A percentile compares a stretch with the other conserved stretches of the same genome.
These are phyloP conservation scores for Erithacus rubecula DNA, from an alignment of 2,797 vertebrate species.

Conservation along the genomic window DNA sequence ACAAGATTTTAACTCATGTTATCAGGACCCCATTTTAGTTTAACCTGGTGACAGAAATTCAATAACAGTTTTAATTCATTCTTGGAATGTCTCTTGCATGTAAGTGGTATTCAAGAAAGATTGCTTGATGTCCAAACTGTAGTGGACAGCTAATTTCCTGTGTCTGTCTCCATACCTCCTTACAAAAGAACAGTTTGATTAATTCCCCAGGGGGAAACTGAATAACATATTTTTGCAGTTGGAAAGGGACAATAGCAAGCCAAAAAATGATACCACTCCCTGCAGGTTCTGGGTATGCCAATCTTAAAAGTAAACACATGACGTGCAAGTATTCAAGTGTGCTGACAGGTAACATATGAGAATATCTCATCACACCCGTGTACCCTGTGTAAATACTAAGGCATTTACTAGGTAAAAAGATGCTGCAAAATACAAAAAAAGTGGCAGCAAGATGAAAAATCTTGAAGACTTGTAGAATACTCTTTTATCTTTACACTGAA, in stretches of 20 bases:
- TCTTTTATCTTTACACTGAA: background rate
- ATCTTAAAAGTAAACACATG: background rate
- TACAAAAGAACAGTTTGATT: slow-evolving; percentile 26
- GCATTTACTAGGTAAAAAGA: background rate
- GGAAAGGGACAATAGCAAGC: background rate
- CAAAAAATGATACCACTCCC: background rate
- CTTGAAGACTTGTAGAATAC: background rate
- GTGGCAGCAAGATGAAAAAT: background rate
- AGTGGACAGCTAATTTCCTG: slow-evolving; percentile 51
- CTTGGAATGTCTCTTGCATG: background rate
- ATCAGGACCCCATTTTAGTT: slow-evolving; percentile 24
- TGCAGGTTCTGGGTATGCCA: background rate
- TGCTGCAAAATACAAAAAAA: background rate
- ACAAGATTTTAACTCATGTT: slow-evolving; percentile 36
- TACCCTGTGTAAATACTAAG: background rate
- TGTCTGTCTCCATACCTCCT: background rate
- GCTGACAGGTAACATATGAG: background rate
- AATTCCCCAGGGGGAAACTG: background rate
- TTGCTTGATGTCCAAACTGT: slow-evolving; percentile 17
- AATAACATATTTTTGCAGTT: background rate
- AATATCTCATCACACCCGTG: background rate
- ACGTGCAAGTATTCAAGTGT: background rate
- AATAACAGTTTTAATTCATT: slow-evolving; percentile 67
- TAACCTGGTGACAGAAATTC: slow-evolving; percentile 55
- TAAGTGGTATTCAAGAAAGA: slow-evolving; percentile 52